Conservation (phyloP, 2,113 vertebrate genomes). For the Pogona vitticeps region DNA sequence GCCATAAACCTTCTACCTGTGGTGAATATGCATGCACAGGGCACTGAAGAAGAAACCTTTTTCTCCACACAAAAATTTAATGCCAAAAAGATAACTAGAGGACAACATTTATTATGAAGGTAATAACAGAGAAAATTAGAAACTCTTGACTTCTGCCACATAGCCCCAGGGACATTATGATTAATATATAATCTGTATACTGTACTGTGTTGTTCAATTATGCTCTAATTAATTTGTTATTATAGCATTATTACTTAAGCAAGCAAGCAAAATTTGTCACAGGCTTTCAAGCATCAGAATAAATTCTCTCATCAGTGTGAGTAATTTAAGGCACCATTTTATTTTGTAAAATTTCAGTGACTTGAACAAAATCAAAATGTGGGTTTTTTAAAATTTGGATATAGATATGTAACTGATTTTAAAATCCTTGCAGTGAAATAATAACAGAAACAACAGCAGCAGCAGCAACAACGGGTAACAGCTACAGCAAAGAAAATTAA, state of each 20-base stretch:
- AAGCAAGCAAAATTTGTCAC: constrained; percentile 35
- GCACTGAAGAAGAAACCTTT: constrained; percentile 10
- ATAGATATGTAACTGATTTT: neutral
- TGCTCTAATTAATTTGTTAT: constrained; percentile 40
- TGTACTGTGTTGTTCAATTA: constrained; percentile 59
- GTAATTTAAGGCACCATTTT: constrained; percentile 12
- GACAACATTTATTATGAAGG: constrained; percentile 46
- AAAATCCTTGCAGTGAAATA: neutral
- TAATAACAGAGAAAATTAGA: constrained; percentile 53
- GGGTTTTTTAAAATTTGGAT: neutral
- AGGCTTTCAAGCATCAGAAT: constrained; percentile 11
- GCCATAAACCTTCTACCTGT: constrained; percentile 5
- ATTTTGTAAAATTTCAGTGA: constrained; percentile 8
- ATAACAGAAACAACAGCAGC: too few species aligned
- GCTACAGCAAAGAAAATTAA: too few species aligned
- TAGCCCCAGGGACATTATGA: constrained; percentile 48
- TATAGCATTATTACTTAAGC: constrained; percentile 18
- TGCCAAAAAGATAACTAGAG: constrained; percentile 41
- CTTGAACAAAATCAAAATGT: neutral
- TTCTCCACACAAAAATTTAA: constrained; percentile 36
- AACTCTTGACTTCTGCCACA: constrained; percentile 55
- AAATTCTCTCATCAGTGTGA: constrained; percentile 20
- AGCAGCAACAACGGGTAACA: too few species aligned
- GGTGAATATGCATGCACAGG: neutral
- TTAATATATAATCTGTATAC: constrained; percentile 52